Conservation (phyloP, 1,140 invertebrate species). For the Neelides sp. region DNA sequence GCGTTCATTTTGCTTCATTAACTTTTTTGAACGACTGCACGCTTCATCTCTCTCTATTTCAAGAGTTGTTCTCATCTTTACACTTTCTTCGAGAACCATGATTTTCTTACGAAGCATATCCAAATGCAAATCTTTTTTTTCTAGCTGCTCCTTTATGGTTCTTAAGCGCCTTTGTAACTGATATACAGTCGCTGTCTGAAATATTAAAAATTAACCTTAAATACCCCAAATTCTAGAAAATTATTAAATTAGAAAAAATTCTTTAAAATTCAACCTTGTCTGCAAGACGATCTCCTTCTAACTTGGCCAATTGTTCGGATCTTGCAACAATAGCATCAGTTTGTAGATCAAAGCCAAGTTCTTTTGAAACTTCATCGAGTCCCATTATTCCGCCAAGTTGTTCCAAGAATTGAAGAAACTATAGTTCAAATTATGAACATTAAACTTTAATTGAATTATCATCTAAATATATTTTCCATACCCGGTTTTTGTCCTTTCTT, state of each 20-base stretch:
- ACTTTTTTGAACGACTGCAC: constrained; percentile 49
- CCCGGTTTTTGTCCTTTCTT: constrained; percentile 48
- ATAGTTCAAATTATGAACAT: constrained; percentile 3
- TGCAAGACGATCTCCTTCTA: constrained; percentile 62
- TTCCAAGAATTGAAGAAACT: constrained; percentile 61
- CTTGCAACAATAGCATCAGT: constrained; percentile 60
- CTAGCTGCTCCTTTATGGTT: constrained; percentile 70
- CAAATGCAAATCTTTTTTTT: constrained; percentile 77
- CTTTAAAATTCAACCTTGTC: no score
- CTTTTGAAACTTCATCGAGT: constrained; percentile 62
- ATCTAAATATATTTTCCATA: constrained; percentile 13
- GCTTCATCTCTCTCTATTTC: constrained; percentile 30
- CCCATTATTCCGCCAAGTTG: constrained; percentile 55
- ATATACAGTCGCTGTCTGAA: constrained; percentile 65
- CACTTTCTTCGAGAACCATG: constrained; percentile 57
- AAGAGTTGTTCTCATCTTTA: constrained; percentile 26
- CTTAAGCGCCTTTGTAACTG: constrained; percentile 66
- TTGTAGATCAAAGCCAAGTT: constrained; percentile 62
- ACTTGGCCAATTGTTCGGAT: constrained; percentile 58
- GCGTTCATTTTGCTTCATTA: constrained; percentile 61
- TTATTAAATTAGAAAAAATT: background rate
- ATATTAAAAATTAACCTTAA: background rate
- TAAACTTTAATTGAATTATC: background rate
- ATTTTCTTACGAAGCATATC: constrained; percentile 76
- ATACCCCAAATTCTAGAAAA: background rate